These are phyloP conservation scores for Rhineura floridana DNA, from an alignment of 2,113 vertebrate species.

Conservation along the genomic window DNA sequence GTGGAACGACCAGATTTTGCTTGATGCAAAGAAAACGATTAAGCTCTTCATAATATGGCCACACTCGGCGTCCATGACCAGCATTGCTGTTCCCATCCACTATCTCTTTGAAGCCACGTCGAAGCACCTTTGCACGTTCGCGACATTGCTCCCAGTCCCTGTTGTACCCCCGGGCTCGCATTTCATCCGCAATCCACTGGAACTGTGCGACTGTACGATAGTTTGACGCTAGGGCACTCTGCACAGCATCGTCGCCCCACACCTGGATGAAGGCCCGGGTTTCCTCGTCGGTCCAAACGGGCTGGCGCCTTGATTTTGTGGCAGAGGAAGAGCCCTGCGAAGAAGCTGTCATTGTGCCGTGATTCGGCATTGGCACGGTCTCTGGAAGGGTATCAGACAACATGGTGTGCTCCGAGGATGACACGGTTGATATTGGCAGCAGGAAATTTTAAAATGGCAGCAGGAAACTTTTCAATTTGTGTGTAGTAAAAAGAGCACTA, in stretches of 20 bases:
- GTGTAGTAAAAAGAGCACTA: constrained; percentile 13
- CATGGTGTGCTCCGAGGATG: constrained; percentile 31
- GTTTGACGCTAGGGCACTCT: constrained; percentile 29
- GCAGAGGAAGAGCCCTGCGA: constrained; percentile 32
- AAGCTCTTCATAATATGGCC: constrained; percentile 29
- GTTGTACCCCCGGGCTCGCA: constrained; percentile 38
- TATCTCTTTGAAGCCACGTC: constrained; percentile 33
- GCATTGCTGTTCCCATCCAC: constrained; percentile 35
- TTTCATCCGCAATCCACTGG: constrained; percentile 35
- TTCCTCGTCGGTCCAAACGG: constrained; percentile 33
- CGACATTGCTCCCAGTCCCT: constrained; percentile 34
- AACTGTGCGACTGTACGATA: constrained; percentile 33
- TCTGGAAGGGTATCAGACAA: constrained; percentile 43
- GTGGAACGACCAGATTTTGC: constrained; percentile 33
- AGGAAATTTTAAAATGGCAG: constrained; percentile 22
- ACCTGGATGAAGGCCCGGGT: constrained; percentile 44
- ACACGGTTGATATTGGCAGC: constrained; percentile 18
- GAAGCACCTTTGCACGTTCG: constrained; percentile 31
- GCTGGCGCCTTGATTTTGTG: constrained; percentile 30
- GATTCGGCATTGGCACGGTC: constrained; percentile 37
- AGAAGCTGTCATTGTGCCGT: constrained; percentile 19
- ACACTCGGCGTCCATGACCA: constrained; percentile 15
- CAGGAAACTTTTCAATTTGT: constrained; percentile 21
- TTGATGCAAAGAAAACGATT: constrained; percentile 39
- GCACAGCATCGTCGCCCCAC: constrained; percentile 32